phyloP scores from a whole-genome alignment of 2,113 vertebrate genomes.

The Thunnus thynnus region DNA sequence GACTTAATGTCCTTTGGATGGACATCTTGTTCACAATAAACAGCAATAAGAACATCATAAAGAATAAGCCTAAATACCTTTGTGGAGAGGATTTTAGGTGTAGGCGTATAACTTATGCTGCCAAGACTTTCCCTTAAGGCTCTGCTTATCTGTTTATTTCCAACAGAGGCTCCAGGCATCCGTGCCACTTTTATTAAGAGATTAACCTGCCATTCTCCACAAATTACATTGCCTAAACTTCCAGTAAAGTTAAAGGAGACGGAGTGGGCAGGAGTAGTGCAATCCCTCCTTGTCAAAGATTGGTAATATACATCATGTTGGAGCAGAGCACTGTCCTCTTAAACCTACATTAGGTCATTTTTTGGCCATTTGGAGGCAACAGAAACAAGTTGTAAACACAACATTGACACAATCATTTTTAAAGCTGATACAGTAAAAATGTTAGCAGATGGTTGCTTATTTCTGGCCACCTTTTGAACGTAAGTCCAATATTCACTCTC shows the following conservation, averaged over 20 bases:
- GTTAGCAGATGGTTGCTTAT: background rate
- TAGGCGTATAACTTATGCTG: background rate
- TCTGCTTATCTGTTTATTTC: conserved; percentile 17
- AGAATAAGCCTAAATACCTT: conserved; percentile 2
- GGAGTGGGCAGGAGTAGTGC: background rate
- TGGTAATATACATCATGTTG: conserved; percentile 2
- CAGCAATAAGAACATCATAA: background rate
- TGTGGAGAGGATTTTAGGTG: background rate
- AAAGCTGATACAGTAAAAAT: background rate
- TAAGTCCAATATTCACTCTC: background rate
- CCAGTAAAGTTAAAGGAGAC: conserved; percentile 3
- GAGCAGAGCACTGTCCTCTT: background rate
- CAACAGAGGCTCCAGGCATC: background rate
- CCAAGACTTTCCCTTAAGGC: conserved; percentile 26
- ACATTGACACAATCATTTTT: background rate
- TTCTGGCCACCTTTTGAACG: background rate
- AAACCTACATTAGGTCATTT: background rate
- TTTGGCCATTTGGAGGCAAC: background rate
- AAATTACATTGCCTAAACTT: conserved; percentile 35
- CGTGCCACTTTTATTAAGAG: conserved; percentile 7
- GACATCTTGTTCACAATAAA: conserved; percentile 9
- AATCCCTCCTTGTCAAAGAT: conserved; percentile 23
- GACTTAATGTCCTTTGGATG: background rate
- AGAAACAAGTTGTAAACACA: background rate
- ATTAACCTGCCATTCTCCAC: conserved; percentile 2